phyloP scores from a whole-genome alignment of 2,888 invertebrate genomes.

The Magallana nippona region DNA sequence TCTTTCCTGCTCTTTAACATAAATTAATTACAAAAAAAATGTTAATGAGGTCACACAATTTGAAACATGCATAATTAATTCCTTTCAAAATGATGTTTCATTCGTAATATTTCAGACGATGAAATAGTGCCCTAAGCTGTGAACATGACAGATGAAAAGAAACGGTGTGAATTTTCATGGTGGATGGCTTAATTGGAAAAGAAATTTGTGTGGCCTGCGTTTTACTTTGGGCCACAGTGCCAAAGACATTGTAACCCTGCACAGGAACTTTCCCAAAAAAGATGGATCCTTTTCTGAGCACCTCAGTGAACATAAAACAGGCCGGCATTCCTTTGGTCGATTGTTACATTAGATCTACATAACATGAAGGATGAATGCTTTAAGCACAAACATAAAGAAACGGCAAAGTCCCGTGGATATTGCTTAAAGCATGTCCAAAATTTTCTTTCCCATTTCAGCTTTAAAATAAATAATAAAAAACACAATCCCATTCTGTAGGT shows the following conservation, averaged over 20 bases:
- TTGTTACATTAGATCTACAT: background rate
- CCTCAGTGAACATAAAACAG: background rate
- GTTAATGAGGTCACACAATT: conserved; percentile 19
- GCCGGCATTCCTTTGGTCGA: background rate
- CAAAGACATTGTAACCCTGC: conserved; percentile 23
- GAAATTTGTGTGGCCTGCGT: conserved; percentile 21
- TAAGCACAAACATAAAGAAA: background rate
- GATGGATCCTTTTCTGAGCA: background rate
- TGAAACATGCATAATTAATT: conserved; percentile 1
- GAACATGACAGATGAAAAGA: background rate
- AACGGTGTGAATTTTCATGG: conserved; percentile 29
- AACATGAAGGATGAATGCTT: background rate
- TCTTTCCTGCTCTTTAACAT: background rate
- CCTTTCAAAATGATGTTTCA: conserved; percentile 16
- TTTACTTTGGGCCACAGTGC: conserved; percentile 22
- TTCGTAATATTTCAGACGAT: conserved; percentile 14
- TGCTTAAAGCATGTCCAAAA: background rate
- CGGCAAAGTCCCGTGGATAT: background rate
- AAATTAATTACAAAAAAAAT: conserved; percentile 4
- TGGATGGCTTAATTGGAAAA: conserved; percentile 21
- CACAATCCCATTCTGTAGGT: background rate
- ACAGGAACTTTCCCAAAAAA: background rate
- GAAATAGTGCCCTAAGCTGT: background rate
- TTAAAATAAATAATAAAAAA: background rate
- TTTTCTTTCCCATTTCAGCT: background rate